Evolutionary conservation across 1,140 invertebrate species (phyloP), one percentile per base, ranked within the genome.

Genomic region (Chironomus tepperi): DNA sequence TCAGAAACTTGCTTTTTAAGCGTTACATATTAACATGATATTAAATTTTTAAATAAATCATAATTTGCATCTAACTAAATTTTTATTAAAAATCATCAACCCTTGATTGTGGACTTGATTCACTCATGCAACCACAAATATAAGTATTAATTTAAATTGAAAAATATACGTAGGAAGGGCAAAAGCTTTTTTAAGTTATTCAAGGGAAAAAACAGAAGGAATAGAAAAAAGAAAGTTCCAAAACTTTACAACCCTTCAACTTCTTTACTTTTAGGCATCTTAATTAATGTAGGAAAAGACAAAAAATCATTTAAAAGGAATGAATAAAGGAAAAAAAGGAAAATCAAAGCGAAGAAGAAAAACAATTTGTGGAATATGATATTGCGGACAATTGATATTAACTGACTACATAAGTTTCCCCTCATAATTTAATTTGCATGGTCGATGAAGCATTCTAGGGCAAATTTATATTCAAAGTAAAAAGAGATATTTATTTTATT

Each of bases 381-480:
- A 57, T 15, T 57, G 47, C 47, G 47, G 47, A 57, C 47, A 57
- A 57, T 57, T 57, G 47, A 57, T 57, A 57, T 57, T 57, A 57
- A 57, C 47, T 57, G 15, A 57, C 47, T 57, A 57, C 47, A 57
- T n/a, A 57, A 57, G 9, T 57, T 57, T 57, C 47, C 24, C 43
- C 47, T 57, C 47, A 57, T 57, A 57, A 57, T 57, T 57, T 57
- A 57, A 57, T 57, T 57, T 57, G 47, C 47, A 57, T n/a, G 47
- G 47, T 57, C 47, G 47, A 57, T 57, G 47, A n/a, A 57, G 15
- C 47, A 57, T 57, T 12, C n/a, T 57, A 57, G 12, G 15, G 15
- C 2, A 57, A n/a, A 57, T 57, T 57, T 57, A n/a, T 57, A 57
- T 15, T 57, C 10, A 57, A 34, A 57, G 47, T n/a, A 57, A 57